Base-by-base conservation (phyloP, 2,888 invertebrate genomes). In the Amphiduros pacificus region DNA sequence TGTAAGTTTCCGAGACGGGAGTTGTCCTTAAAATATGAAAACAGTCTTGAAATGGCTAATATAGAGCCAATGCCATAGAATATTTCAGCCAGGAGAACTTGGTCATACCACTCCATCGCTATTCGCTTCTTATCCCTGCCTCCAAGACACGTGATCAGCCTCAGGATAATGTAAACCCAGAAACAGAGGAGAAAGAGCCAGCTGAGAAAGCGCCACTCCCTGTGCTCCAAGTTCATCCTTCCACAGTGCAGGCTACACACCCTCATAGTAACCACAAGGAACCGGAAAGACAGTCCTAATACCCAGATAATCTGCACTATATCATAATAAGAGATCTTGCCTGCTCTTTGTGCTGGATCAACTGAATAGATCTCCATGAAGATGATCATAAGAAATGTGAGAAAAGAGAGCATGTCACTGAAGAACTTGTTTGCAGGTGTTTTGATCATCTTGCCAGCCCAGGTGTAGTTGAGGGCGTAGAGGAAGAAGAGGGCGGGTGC, bases 341-440 rank as follows among this genome's bases (percentile, higher is more conserved):
- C 55, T 1, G 40, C 55, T 11, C 41, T 31, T 27, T n/a, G 26
- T n/a, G 36, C 40, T 11, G n/a, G 17, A 17, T 17, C 11, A 4
- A 11, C 40, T 1, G 11, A 36, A 24, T 28, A 4, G 2, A 20
- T 14, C 40, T 55, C 41, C n/a, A 41, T 20, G 41, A 55, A 41
- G 26, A 55, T 40, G 6, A 55, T 17, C 9, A 2, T 17, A 17
- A 55, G 55, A 27, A 57, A 57, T 11, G 22, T n/a, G n/a, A 29
- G 20, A 24, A 26, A 57, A 20, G 48, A 28, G 49, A 57, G 44
- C 17, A 36, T 29, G 54, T 60, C 54, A 44, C 29, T 52, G 60
- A 60, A 14, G 48, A 60, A 60, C 27, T 60, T 60, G 60, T 32
- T 40, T 27, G 54, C 32, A 6, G 60, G 60, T 5, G 27, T 27